Evolutionary conservation across 2,888 invertebrate genomes (phyloP).

Genomic region (Drosophila kokeensis): DNA sequence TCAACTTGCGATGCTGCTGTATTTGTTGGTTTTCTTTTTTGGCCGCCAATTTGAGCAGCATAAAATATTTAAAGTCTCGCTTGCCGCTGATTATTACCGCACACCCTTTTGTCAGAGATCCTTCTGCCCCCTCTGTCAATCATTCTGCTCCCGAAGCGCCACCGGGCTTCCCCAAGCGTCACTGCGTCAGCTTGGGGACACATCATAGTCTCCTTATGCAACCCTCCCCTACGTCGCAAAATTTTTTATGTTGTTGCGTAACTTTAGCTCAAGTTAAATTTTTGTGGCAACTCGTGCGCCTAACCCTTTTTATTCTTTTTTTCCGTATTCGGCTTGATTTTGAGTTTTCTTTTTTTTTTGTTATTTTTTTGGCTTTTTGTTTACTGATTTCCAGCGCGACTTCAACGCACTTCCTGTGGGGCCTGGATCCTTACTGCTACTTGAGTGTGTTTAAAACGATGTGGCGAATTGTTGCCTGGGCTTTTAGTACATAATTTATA

Average conservation of each 20-base stretch:
- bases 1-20: constrained; percentile 15
- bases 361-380: constrained; percentile 36
- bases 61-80: constrained; percentile 80
- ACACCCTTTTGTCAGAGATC: constrained; percentile 30
- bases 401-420: constrained; percentile 69
- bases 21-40: constrained; percentile 42
- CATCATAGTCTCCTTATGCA: constrained; percentile 22
- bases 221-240: background rate
- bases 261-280: constrained; percentile 61
- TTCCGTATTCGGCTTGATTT: constrained; percentile 1
- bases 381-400: constrained; percentile 60
- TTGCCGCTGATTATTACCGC: constrained; percentile 76
- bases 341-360: background rate
- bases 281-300: constrained; percentile 48
- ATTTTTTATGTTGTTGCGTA: constrained; percentile 24
- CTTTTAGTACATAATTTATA: constrained; percentile 79
- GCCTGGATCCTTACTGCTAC: constrained; percentile 17
- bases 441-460: constrained; percentile 62
- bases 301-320: constrained; percentile 56
- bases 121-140: background rate
- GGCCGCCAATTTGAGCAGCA: constrained; percentile 73
- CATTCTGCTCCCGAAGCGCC: constrained; percentile 7
- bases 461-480: constrained; percentile 68
- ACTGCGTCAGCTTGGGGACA: constrained; percentile 61
- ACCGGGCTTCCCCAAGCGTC: constrained; percentile 50